These are phyloP conservation scores for Listronotus bonariensis DNA, from an alignment of 1,140 invertebrate genomes.

Conservation along the genomic window DNA sequence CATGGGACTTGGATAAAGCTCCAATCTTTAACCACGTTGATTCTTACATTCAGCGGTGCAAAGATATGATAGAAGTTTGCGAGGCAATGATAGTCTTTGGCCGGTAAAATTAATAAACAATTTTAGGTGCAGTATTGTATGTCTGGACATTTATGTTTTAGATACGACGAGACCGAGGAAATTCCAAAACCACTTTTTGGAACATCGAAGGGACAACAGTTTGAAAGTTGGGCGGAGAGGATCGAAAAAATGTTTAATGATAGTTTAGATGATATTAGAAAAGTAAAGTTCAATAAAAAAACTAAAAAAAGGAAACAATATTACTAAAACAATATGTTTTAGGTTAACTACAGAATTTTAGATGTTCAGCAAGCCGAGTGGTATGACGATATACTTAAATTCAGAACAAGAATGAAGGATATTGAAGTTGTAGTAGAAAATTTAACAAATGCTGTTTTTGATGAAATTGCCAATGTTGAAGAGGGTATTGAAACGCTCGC, in stretches of 20 bases:
- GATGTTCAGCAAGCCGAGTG: conserved; percentile 72
- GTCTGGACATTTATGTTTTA: background rate
- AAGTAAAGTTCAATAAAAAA: conserved; percentile 38
- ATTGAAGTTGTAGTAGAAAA: conserved; percentile 75
- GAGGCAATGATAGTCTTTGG: conserved; percentile 77
- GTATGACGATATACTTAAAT: conserved; percentile 77
- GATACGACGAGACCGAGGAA: conserved; percentile 65
- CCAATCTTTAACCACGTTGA: conserved; percentile 85
- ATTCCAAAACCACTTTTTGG: conserved; percentile 66
- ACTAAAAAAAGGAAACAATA: too few species aligned
- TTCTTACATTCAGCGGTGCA: conserved; percentile 81
- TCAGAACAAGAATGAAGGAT: conserved; percentile 66
- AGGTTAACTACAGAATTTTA: conserved; percentile 67
- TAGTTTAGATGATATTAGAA: conserved; percentile 66
- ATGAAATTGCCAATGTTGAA: conserved; percentile 70
- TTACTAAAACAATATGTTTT: background rate
- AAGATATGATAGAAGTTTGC: conserved; percentile 84
- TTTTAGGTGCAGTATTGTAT: too few species aligned
- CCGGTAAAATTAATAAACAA: conserved; percentile 48
- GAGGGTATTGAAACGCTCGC: conserved; percentile 73
- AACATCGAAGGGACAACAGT: conserved; percentile 70
- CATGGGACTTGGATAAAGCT: conserved; percentile 78
- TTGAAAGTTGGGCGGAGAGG: conserved; percentile 71
- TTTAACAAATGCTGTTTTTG: conserved; percentile 69
- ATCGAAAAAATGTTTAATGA: conserved; percentile 76